phyloP scores from a whole-genome alignment of 2,113 vertebrate species.

The Leptosomus discolor region DNA sequence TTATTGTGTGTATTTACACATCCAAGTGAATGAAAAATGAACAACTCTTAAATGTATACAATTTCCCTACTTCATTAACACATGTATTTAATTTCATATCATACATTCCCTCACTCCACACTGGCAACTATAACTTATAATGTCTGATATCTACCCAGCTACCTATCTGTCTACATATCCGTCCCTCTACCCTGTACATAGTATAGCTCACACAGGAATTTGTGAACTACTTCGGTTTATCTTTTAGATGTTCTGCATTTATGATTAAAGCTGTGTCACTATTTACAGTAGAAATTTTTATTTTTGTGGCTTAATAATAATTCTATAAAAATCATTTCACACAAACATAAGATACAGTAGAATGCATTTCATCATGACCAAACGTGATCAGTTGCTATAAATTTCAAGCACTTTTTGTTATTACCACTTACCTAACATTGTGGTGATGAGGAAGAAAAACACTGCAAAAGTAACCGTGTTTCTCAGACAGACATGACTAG shows the following conservation, averaged over 20 bases:
- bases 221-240: background rate
- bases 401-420: background rate
- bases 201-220: background rate
- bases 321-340: background rate
- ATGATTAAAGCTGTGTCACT: background rate
- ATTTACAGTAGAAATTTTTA: background rate
- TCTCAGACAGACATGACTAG: background rate
- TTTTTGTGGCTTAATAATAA: background rate
- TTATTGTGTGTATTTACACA: slow-evolving; percentile 14
- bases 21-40: background rate
- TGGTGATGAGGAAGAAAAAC: background rate
- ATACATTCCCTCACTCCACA: background rate
- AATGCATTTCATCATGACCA: background rate
- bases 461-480: background rate
- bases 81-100: background rate
- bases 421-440: background rate
- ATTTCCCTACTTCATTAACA: background rate
- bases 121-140: background rate
- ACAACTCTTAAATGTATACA: background rate
- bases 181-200: background rate
- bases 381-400: background rate
- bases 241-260: background rate
- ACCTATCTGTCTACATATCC: background rate
- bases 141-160: background rate
- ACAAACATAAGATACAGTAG: background rate